phyloP scores from a whole-genome alignment of 1,140 invertebrate species.

The Achroia grisella region DNA sequence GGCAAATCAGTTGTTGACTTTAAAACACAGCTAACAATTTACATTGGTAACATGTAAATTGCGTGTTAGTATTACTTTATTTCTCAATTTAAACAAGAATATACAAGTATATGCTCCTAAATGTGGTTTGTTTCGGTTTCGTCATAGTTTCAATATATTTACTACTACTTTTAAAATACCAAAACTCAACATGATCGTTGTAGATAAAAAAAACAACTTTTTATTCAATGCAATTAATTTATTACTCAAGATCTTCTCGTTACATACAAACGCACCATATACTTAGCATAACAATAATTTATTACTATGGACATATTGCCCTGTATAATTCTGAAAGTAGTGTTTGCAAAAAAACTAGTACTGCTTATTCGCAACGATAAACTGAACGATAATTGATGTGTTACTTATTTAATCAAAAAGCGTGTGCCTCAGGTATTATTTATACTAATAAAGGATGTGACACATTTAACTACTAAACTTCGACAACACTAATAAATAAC shows the following conservation, averaged over 20 bases:
- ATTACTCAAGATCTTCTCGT: constrained; percentile 52
- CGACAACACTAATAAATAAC: neutral
- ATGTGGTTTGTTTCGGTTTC: too few relatives aligned
- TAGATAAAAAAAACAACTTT: constrained; percentile 4
- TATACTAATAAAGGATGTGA: constrained; percentile 14
- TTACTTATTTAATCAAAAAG: constrained; percentile 16
- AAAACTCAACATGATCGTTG: too few relatives aligned
- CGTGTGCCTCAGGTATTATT: constrained; percentile 28
- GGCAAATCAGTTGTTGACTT: too few relatives aligned
- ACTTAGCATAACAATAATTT: constrained; percentile 60
- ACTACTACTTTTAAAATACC: too few relatives aligned
- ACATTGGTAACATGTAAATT: too few relatives aligned
- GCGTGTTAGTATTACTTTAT: too few relatives aligned
- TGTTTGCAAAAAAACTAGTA: too few relatives aligned
- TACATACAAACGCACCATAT: constrained; percentile 68
- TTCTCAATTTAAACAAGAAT: too few relatives aligned
- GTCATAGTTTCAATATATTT: too few relatives aligned
- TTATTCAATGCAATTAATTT: constrained; percentile 57
- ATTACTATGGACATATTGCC: constrained; percentile 20
- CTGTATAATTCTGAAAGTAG: constrained; percentile 14
- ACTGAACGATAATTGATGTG: neutral
- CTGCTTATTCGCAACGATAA: too few relatives aligned
- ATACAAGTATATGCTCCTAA: too few relatives aligned
- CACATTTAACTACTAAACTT: constrained; percentile 17
- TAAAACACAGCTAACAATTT: too few relatives aligned